A percentile compares a stretch with the other conserved stretches of the same genome.
Evolutionary conservation across 1,140 invertebrate species (phyloP).

Genomic region (Drosophila aff.): DNA sequence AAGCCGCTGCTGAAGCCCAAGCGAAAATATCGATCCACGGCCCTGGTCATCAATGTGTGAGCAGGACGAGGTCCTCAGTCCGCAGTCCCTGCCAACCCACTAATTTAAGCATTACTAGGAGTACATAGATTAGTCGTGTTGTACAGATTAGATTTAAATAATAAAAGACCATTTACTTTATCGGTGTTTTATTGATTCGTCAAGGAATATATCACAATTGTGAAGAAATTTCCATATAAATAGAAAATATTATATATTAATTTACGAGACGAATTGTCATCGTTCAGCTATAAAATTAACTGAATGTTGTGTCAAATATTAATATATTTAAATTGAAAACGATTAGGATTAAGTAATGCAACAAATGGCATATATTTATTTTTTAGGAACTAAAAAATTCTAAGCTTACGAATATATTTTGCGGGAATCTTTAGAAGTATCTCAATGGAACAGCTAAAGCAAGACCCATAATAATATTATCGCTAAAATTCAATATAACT

Average conservation of each 20-base stretch:
- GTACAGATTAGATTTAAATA: constrained; percentile 58
- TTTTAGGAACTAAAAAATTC: too few species aligned
- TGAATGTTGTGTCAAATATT: too few species aligned
- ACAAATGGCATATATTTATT: too few species aligned
- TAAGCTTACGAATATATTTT: too few species aligned
- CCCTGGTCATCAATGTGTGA: constrained; percentile 79
- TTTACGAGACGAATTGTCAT: too few species aligned
- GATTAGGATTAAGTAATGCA: too few species aligned
- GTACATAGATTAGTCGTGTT: constrained; percentile 39
- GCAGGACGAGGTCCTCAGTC: neutral
- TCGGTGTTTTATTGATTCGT: neutral
- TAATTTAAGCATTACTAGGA: constrained; percentile 38
- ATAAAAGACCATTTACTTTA: constrained; percentile 55
- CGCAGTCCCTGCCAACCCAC: constrained; percentile 25
- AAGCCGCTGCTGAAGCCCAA: constrained; percentile 67
- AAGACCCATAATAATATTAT: too few species aligned
- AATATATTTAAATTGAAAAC: too few species aligned
- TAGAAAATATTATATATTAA: too few species aligned
- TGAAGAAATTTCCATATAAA: neutral
- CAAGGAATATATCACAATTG: neutral
- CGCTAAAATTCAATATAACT: neutral
- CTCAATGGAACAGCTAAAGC: too few species aligned
- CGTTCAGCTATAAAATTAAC: too few species aligned
- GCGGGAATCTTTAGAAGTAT: too few species aligned
- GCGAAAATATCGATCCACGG: constrained; percentile 68